Conservation (phyloP, 1,140 invertebrate genomes). For the Muscidifurax raptorellus region DNA sequence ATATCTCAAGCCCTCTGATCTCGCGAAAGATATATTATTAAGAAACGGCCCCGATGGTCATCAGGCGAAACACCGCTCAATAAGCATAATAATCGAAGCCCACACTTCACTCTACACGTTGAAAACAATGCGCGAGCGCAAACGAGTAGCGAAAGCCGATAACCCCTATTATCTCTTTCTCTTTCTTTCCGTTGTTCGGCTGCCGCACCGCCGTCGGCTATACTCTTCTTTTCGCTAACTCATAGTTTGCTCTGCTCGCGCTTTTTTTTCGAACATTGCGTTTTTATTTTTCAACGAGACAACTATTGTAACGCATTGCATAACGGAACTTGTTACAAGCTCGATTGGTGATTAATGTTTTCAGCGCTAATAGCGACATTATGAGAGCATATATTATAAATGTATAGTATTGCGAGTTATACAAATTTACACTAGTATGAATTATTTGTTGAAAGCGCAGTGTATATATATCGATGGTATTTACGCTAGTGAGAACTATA, state of each 20-base stretch:
- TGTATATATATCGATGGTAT: too few relatives aligned
- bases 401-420: not conserved
- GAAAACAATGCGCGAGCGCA: conserved; percentile 8
- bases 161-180: conserved; percentile 57
- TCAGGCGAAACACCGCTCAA: conserved; percentile 32
- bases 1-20: not conserved
- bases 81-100: conserved; percentile 35
- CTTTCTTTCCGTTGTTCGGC: conserved; percentile 52
- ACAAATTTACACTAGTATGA: too few relatives aligned
- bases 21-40: not conserved
- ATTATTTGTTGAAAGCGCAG: too few relatives aligned
- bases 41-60: conserved; percentile 33
- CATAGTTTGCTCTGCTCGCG: not conserved
- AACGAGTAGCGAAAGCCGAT: conserved; percentile 47
- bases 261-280: conserved; percentile 16
- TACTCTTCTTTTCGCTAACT: not conserved
- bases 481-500: too few relatives aligned
- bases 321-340: not conserved
- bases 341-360: not conserved
- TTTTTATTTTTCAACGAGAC: not conserved
- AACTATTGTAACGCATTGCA: not conserved
- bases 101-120: not conserved
- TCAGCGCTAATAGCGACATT: too few relatives aligned
- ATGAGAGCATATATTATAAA: not conserved
- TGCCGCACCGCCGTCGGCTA: not conserved